A percentile compares a stretch with the other conserved stretches of the same genome.
Evolutionary conservation across 1,140 invertebrate species (phyloP).

Genomic region (Drosophila elegans): DNA sequence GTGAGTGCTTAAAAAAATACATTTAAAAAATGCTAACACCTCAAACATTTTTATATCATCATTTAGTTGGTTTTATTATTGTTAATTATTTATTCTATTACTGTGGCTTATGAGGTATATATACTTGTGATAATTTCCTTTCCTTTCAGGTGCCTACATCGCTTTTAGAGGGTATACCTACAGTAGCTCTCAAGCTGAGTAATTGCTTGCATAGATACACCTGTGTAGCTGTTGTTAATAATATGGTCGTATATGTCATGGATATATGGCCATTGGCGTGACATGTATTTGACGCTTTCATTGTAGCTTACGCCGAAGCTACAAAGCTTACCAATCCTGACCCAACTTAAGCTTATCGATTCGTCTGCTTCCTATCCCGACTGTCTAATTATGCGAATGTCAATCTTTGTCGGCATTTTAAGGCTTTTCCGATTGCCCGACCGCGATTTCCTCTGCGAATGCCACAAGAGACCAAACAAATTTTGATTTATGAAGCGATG

Average conservation of each 20-base stretch:
- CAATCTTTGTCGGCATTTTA: constrained; percentile 53
- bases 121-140: not conserved
- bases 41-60: no score
- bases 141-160: not conserved
- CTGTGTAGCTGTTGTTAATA: constrained; percentile 23
- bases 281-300: constrained; percentile 54
- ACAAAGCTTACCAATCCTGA: not conserved
- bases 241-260: constrained; percentile 24
- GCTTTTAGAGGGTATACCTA: not conserved
- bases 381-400: constrained; percentile 56
- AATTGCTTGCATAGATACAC: constrained; percentile 30
- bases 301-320: constrained; percentile 49
- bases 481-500: constrained; percentile 76
- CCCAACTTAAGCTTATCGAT: not conserved
- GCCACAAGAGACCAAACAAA: constrained; percentile 50
- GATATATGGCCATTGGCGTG: constrained; percentile 33
- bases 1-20: no score
- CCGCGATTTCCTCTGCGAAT: constrained; percentile 43
- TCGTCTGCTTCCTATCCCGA: constrained; percentile 1
- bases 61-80: no score
- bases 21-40: no score
- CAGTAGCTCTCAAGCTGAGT: not conserved
- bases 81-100: no score
- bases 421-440: constrained; percentile 32
- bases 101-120: no score